Evolutionary conservation across 2,113 vertebrate species (phyloP).

Genomic region (Ranitomeya variabilis): DNA sequence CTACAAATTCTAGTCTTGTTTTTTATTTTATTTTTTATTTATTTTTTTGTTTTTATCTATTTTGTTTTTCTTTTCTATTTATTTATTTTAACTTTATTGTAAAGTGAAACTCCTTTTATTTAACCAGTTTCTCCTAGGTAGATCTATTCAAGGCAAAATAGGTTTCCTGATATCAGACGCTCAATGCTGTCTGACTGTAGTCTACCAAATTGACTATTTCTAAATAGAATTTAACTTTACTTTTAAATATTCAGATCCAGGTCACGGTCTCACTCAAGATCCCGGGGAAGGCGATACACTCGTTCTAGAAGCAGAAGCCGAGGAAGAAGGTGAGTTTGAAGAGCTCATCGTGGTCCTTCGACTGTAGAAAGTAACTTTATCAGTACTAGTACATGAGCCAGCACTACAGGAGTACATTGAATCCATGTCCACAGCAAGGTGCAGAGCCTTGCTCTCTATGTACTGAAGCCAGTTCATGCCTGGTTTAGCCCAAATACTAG

Average conservation of each 20-base stretch:
- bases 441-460: too few relatives aligned
- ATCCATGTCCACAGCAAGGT: too few relatives aligned
- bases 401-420: too few relatives aligned
- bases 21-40: constrained; percentile 61
- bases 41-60: constrained; percentile 56
- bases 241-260: constrained; percentile 79
- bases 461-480: too few relatives aligned
- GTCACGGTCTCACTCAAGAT: constrained; percentile 81
- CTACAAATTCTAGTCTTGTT: constrained; percentile 87
- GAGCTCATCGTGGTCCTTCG: too few relatives aligned
- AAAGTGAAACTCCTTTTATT: constrained; percentile 76
- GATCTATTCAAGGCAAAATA: constrained; percentile 72
- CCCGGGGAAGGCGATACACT: constrained; percentile 77
- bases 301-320: constrained; percentile 82
- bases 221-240: constrained; percentile 52
- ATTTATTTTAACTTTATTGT: constrained; percentile 80
- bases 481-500: too few relatives aligned
- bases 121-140: constrained; percentile 81
- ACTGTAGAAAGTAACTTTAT: too few relatives aligned
- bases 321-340: constrained; percentile 76
- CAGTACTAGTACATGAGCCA: too few relatives aligned
- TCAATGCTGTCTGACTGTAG: constrained; percentile 69
- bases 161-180: constrained; percentile 72
- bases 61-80: constrained; percentile 22
- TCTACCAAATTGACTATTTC: constrained; percentile 60